phyloP scores from a whole-genome alignment of 2,113 vertebrate species.

The Oryzias melastigma region DNA sequence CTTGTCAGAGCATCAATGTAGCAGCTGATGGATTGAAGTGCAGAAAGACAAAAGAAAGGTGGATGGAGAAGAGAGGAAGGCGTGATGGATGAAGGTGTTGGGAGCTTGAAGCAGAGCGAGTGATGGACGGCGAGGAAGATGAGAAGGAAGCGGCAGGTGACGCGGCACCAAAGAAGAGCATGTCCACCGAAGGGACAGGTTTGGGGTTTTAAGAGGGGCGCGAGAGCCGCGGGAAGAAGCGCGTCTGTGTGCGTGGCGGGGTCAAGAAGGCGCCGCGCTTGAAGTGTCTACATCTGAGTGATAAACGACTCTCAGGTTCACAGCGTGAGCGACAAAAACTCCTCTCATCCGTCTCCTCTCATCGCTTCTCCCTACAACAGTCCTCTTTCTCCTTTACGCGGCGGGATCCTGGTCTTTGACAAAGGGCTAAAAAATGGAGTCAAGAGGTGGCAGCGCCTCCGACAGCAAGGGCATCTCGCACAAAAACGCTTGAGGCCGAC shows the following conservation, averaged over 20 bases:
- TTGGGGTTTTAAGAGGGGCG: conserved; percentile 5
- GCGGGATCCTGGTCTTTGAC: conserved; percentile 50
- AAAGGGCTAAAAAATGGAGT: conserved; percentile 66
- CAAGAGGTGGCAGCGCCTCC: conserved; percentile 52
- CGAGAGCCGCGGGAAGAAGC: background rate
- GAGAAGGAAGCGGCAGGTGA: conserved; percentile 31
- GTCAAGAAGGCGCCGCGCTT: conserved; percentile 24
- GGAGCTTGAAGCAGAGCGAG: conserved; percentile 37
- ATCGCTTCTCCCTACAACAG: background rate
- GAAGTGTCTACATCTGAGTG: conserved; percentile 6
- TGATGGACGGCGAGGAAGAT: conserved; percentile 46
- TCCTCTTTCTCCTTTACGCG: conserved; percentile 46
- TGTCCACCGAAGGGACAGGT: background rate
- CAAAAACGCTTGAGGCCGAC: conserved; percentile 20
- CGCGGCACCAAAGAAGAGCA: background rate
- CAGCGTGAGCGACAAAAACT: conserved; percentile 46
- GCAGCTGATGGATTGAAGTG: conserved; percentile 54
- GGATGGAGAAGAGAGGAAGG: conserved; percentile 26
- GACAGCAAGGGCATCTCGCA: conserved; percentile 54
- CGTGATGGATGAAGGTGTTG: conserved; percentile 53
- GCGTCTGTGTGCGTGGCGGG: conserved; percentile 8
- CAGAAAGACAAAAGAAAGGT: conserved; percentile 33
- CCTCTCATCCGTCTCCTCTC: conserved; percentile 49
- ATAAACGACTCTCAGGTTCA: conserved; percentile 43
- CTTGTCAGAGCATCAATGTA: conserved; percentile 61